Conservation (phyloP, 2,797 vertebrate species). For the Anniella stebbinsi region DNA sequence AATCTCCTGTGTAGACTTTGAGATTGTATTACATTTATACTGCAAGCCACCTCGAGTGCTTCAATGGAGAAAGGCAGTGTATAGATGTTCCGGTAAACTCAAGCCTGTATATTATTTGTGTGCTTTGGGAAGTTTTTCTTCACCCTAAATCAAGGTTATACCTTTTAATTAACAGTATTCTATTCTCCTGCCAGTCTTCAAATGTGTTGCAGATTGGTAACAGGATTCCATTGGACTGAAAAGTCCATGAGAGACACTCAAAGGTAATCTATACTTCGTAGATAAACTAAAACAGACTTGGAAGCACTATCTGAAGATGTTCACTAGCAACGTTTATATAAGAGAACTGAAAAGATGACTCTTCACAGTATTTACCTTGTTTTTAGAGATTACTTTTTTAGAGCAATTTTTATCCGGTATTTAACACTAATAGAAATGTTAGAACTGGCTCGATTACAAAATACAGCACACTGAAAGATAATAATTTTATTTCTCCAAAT, state of each 20-base stretch:
- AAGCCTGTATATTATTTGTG: neutral
- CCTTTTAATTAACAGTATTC: neutral
- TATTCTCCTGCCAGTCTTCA: neutral
- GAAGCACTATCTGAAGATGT: neutral
- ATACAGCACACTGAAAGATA: constrained; percentile 50
- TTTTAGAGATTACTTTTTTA: neutral
- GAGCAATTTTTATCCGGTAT: neutral
- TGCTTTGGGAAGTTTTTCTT: neutral
- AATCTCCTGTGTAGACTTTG: neutral
- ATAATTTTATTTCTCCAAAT: constrained; percentile 45
- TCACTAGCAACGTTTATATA: neutral
- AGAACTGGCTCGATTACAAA: neutral
- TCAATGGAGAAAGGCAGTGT: neutral
- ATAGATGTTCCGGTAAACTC: neutral
- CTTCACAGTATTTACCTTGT: neutral
- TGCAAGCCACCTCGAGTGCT: neutral
- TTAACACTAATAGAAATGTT: neutral
- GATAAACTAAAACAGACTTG: neutral
- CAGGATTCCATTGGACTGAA: neutral
- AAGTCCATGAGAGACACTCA: neutral
- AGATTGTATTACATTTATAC: neutral
- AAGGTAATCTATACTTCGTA: neutral
- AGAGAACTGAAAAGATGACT: neutral
- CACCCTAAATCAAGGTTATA: neutral
- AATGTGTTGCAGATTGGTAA: neutral